A percentile compares a stretch with the other conserved stretches of the same genome.
Evolutionary conservation across 2,113 vertebrate genomes (phyloP).

Genomic region (Aramus guarauna): DNA sequence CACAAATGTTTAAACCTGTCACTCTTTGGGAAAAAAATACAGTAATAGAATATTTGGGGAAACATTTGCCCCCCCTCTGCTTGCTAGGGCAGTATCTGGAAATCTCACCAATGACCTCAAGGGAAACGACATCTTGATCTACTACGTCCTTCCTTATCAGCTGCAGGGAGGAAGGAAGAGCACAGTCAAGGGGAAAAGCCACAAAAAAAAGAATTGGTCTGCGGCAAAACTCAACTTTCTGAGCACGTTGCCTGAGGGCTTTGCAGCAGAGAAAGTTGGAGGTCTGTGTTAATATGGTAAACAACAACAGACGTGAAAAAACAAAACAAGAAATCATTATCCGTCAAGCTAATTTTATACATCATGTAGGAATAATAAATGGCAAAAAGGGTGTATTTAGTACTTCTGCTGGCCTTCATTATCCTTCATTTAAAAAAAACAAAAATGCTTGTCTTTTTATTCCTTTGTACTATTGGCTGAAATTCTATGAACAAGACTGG

Average conservation of each 20-base stretch:
- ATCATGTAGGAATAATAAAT: not conserved
- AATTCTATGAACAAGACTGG: not conserved
- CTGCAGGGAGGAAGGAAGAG: not conserved
- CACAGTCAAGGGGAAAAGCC: not conserved
- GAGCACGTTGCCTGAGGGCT: not conserved
- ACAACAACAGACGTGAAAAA: not conserved
- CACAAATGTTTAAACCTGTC: not conserved
- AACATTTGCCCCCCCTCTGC: not conserved
- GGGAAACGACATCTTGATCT: not conserved
- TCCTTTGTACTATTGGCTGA: not conserved
- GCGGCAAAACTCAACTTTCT: not conserved
- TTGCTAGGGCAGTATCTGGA: not conserved
- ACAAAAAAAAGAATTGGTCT: not conserved
- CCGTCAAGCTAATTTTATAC: not conserved
- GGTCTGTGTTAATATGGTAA: not conserved
- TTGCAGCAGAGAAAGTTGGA: not conserved
- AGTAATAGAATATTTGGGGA: not conserved
- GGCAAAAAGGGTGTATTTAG: not conserved
- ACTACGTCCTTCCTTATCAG: not conserved
- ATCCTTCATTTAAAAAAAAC: not conserved
- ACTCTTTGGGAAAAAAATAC: not conserved
- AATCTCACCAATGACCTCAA: not conserved
- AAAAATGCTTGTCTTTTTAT: not conserved
- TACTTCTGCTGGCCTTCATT: not conserved
- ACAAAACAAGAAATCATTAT: accelerated